Percentiles rank a stretch among this genome's conserved stretches.
These are phyloP conservation scores for Paraescarpia echinospica DNA, from an alignment of 1,140 invertebrate genomes.

Conservation along the genomic window DNA sequence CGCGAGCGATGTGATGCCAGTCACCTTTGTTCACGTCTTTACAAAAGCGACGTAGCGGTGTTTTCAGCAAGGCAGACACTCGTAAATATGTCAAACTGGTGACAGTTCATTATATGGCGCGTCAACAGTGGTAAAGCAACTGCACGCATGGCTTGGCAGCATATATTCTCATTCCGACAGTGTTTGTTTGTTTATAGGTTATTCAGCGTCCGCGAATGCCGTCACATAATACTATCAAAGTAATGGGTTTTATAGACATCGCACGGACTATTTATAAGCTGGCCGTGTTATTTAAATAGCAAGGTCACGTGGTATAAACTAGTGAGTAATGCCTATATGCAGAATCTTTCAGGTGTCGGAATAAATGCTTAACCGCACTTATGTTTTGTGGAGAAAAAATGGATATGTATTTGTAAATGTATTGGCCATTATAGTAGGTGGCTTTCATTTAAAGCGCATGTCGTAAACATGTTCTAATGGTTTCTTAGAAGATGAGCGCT, in stretches of 20 bases:
- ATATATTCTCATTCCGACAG: neutral
- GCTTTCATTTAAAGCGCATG: neutral
- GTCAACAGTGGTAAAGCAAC: neutral
- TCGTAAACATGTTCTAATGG: neutral
- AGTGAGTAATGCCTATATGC: neutral
- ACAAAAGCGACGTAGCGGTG: neutral
- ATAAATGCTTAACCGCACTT: neutral
- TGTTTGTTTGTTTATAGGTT: neutral
- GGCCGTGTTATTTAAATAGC: neutral
- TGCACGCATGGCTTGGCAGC: neutral
- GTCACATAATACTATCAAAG: neutral
- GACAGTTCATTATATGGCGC: neutral
- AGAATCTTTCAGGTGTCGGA: neutral
- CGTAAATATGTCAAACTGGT: neutral
- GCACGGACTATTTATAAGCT: neutral
- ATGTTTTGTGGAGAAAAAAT: neutral
- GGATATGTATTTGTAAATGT: neutral
- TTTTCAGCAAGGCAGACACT: neutral
- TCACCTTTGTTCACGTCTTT: neutral
- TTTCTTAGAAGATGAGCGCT: constrained; percentile 8
- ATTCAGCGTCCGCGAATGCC: neutral
- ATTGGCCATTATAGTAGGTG: neutral
- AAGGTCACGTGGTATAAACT: neutral
- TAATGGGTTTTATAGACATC: neutral
- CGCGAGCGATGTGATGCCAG: neutral